Evolutionary conservation across 2,113 vertebrate species (phyloP), one percentile per base, ranked within the genome.

Genomic region (Recurvirostra avosetta): DNA sequence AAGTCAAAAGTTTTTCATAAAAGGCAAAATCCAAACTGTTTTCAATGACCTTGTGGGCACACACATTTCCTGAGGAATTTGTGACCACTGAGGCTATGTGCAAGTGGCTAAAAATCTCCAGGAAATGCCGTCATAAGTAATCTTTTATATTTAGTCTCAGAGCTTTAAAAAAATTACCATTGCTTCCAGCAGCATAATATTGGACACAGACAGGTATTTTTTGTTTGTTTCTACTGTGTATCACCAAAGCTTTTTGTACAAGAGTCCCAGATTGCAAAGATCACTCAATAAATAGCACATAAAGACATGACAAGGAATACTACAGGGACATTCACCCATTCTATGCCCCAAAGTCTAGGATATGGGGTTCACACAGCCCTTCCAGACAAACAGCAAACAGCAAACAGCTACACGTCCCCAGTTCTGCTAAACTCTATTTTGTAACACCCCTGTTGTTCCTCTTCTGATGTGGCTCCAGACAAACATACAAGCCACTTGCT

Each of bases 51-150:
- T 66, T 52, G 14, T 58, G 62, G 62, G 41, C 25, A 72, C 27
- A 52, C 40, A 84, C 8, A 41, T 88, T 95, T 96, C 91, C 92
- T 92, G 68, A 92, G 92, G 83, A 93, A 94, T 95, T 49, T 86
- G 63, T 96, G 83, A 72, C 88, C 80, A 91, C 87, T 61, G 80
- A 91, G 36, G 63, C 50, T 74, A 9, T 49, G 56, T 80, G 70
- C 86, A 68, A 68, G 53, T 68, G 70, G 95, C 65, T 80, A 89
- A 73, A 91, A 96, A 75, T 53, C 34, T 45, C 52, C 45, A 91
- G 95, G 95, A 94, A 91, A 90, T 89, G 55, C 30, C 0, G 0
- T 72, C 26, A 63, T 34, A 49, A 87, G 12, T 70, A 43, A 85
- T 72, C 6, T 49, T 74, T 68, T 68, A 26, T 65, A 82, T 77